Base-by-base conservation (phyloP, 2,888 invertebrate genomes). In the Rhagonycha lutea region DNA sequence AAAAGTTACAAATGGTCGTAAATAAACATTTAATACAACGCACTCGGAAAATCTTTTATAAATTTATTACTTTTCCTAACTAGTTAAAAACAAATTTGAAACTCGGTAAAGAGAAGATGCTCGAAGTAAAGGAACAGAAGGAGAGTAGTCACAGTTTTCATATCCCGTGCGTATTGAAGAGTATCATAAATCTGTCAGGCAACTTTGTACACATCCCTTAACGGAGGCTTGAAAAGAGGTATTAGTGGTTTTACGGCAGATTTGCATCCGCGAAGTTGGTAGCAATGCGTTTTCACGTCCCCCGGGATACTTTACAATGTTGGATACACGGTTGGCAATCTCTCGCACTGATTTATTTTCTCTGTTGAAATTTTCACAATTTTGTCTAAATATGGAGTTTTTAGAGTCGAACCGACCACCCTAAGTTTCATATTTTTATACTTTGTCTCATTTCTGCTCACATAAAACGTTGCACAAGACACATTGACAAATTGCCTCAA, bases 171-270 rank as follows among this genome's bases (percentile, higher is more conserved):
- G 81, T 81, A 83, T 83, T 81, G 83, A 82, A 83, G 83, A 82
- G 82, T 79, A 82, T 85, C 85, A 86, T 85, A 86, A 86, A 86
- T 85, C 84, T 85, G 84, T 84, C 86, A 83, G 73, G 78, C 75
- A 82, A 83, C 81, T 84, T 84, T 84, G 83, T 84, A 80, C 81
- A 82, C 82, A 82, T 82, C 82, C 83, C 83, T 63, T 81, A 80
- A 81, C 82, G 82, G 82, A 83, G 81, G 80, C 81, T 81, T 83
- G 83, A 83, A 83, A 85, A 82, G 83, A 80, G 83, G 85, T 84
- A 85, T 86, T 85, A 86, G 85, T 83, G 84, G 85, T 85, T 85
- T 85, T 83, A 86, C 85, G 84, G 84, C 84, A 85, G 85, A 86
- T 86, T 86, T 86, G 85, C 86, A 86, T 86, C 82, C 83, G 83